Conservation (phyloP, 2,797 vertebrate species). For the Oreonectes daqikongensis region DNA sequence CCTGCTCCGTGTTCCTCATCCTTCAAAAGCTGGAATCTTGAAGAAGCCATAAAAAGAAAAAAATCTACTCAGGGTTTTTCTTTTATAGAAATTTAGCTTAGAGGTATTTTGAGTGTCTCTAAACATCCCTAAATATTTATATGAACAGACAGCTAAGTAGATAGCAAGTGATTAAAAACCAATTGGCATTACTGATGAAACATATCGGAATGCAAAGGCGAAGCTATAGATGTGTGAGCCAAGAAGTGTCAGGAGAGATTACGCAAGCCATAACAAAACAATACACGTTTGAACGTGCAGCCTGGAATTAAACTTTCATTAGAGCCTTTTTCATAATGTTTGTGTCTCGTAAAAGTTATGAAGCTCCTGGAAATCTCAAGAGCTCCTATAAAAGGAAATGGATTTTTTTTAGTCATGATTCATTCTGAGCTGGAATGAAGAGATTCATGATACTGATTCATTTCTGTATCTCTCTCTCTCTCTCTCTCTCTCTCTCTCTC, state of each 20-base stretch:
- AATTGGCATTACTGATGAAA: conserved; percentile 25
- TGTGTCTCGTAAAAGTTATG: background rate
- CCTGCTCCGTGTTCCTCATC: background rate
- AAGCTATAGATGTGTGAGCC: background rate
- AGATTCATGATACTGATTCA: background rate
- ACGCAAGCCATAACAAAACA: conserved; percentile 12
- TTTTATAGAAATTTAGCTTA: background rate
- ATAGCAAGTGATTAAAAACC: conserved; percentile 14
- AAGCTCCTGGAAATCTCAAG: background rate
- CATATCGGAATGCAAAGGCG: conserved; percentile 11
- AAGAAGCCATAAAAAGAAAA: background rate
- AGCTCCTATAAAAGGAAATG: background rate
- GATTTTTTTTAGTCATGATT: background rate
- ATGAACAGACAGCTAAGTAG: background rate
- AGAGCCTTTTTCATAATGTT: background rate
- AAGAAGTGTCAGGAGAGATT: conserved; percentile 28
- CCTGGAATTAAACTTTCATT: background rate
- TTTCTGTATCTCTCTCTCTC: background rate
- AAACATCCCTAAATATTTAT: background rate
- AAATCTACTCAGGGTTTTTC: background rate
- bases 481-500: background rate
- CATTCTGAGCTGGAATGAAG: background rate
- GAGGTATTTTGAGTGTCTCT: background rate
- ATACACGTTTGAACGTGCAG: background rate
- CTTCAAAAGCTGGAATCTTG: background rate